phyloP scores from a whole-genome alignment of 35 echinoderm and acorn worm species.

The Hemicentrotus pulcherrimus region DNA sequence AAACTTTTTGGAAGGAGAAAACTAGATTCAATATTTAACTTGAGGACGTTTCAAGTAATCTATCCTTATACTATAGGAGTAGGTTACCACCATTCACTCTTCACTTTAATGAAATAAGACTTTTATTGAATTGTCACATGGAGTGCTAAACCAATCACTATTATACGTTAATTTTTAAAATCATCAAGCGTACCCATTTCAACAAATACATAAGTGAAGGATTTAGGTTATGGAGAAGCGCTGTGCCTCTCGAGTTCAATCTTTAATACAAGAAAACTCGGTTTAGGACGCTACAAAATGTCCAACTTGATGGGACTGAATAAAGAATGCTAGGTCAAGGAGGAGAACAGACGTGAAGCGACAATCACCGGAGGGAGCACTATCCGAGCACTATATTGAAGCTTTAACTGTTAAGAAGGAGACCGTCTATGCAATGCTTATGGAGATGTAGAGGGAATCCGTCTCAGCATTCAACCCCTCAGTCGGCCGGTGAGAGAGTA shows the following conservation, averaged over 20 bases:
- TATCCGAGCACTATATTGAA: no score
- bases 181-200: background rate
- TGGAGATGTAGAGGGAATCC: background rate
- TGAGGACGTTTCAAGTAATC: no score
- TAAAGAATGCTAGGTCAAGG: background rate
- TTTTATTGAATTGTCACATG: background rate
- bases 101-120: no score
- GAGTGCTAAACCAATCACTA: background rate
- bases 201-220: background rate
- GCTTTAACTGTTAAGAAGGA: background rate
- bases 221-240: background rate
- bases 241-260: background rate
- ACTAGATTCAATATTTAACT: no score
- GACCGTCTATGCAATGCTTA: background rate
- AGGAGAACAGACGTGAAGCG: constrained; percentile 8
- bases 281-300: background rate
- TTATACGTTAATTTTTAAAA: background rate
- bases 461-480: background rate
- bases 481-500: constrained; percentile 28
- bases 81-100: no score
- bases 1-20: no score
- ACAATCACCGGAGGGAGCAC: background rate
- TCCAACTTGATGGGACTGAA: constrained; percentile 17
- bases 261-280: background rate
- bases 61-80: no score